Conservation (phyloP, 2,888 invertebrate genomes). For the Phortica okadai region DNA sequence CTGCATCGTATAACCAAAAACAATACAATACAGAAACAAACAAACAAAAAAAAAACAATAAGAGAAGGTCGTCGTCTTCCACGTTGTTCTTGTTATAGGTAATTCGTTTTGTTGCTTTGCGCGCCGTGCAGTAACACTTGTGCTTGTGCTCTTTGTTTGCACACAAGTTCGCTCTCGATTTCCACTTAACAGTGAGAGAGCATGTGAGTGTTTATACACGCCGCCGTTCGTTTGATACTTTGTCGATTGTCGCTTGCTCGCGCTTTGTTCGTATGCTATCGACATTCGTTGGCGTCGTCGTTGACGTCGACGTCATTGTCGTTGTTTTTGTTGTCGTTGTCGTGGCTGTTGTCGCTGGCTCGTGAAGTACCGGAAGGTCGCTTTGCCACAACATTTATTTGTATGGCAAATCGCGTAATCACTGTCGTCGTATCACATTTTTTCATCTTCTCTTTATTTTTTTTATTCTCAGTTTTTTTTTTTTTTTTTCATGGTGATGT, state of each 20-base stretch:
- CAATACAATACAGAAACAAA: too few species aligned
- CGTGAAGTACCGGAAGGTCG: constrained; percentile 70
- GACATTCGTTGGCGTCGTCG: constrained; percentile 22
- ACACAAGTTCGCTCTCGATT: not conserved
- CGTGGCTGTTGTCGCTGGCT: constrained; percentile 29
- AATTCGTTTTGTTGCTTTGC: not conserved
- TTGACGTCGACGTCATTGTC: not conserved
- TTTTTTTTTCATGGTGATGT: not conserved
- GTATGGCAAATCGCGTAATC: constrained; percentile 71
- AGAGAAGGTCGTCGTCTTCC: constrained; percentile 15
- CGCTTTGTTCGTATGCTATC: not conserved
- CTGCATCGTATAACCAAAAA: too few species aligned
- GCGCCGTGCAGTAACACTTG: not conserved
- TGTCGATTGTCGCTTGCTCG: not conserved
- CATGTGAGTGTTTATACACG: not conserved
- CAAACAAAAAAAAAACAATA: not conserved
- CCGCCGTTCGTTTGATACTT: not conserved
- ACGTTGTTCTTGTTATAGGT: not conserved
- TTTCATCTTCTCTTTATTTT: constrained; percentile 38
- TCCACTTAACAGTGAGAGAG: not conserved
- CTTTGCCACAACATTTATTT: constrained; percentile 71
- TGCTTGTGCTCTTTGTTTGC: not conserved
- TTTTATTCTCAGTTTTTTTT: constrained; percentile 6
- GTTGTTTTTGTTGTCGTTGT: not conserved
- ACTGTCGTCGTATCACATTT: constrained; percentile 64